Percentiles rank a stretch among this genome's conserved stretches.
Evolutionary conservation across 1,140 invertebrate genomes (phyloP).

Genomic region (Atopsyche davidsoni): DNA sequence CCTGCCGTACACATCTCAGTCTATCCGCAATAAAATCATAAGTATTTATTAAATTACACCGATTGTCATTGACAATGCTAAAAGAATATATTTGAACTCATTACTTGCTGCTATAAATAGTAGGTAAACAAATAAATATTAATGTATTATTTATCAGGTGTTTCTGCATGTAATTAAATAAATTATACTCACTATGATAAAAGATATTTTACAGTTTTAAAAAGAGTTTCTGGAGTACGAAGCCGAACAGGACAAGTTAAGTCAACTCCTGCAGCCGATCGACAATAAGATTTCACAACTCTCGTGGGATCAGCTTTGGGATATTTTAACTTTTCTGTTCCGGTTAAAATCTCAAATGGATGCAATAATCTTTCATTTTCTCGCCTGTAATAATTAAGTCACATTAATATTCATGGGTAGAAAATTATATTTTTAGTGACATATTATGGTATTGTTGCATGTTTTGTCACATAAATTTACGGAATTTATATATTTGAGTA

Average conservation of each 20-base stretch:
- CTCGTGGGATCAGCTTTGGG: slow-evolving; percentile 17
- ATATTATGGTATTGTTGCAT: background rate
- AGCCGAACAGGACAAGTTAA: slow-evolving; percentile 15
- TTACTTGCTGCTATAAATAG: too few species aligned
- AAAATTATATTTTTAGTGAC: slow-evolving; percentile 1
- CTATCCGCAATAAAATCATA: slow-evolving; percentile 23
- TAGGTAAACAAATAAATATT: background rate
- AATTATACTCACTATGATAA: slow-evolving; percentile 6
- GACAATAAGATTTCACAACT: slow-evolving; percentile 24
- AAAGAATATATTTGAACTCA: slow-evolving; percentile 14
- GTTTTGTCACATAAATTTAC: background rate
- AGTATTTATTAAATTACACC: slow-evolving; percentile 12
- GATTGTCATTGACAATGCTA: slow-evolving; percentile 16
- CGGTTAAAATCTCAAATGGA: slow-evolving; percentile 22
- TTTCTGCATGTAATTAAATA: background rate
- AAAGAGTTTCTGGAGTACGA: slow-evolving; percentile 15
- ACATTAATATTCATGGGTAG: background rate
- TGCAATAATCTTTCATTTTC: slow-evolving; percentile 26
- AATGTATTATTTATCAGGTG: background rate
- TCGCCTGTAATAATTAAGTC: slow-evolving; percentile 13
- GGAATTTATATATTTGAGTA: background rate
- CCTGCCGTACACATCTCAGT: slow-evolving; percentile 25
- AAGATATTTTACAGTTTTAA: slow-evolving; percentile 17
- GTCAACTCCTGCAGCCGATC: slow-evolving; percentile 25
- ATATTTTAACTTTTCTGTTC: slow-evolving; percentile 23